These are phyloP conservation scores for Nomada fucata DNA, from an alignment of 2,888 invertebrate genomes.

Conservation along the genomic window DNA sequence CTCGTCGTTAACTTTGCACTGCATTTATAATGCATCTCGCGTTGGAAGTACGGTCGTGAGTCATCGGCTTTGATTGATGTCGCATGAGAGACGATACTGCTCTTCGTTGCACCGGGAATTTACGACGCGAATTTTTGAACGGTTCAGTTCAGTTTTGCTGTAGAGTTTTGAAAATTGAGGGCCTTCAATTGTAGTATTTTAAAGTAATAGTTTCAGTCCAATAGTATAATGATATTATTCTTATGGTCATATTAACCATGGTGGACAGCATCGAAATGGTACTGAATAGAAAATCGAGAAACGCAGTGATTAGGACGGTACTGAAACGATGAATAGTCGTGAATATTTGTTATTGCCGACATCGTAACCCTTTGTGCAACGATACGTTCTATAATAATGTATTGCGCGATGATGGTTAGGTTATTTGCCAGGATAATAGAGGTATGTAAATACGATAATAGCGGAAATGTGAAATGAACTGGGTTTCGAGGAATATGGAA, in stretches of 20 bases:
- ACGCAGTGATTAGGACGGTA: constrained; percentile 6
- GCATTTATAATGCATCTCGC: constrained; percentile 1
- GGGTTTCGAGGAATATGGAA: constrained; percentile 23
- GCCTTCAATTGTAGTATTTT: neutral
- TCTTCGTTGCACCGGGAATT: constrained; percentile 4
- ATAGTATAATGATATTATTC: neutral
- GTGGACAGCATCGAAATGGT: neutral
- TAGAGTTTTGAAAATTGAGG: neutral
- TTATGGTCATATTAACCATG: neutral
- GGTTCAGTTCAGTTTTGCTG: neutral
- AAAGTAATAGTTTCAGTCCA: neutral
- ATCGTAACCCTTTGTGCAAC: constrained; percentile 37
- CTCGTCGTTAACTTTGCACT: neutral
- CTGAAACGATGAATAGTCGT: constrained; percentile 28
- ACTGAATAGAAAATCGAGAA: neutral
- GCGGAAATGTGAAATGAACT: constrained; percentile 29
- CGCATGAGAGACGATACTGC: neutral
- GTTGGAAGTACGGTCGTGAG: constrained; percentile 9
- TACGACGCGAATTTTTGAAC: neutral
- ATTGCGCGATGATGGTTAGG: constrained; percentile 41
- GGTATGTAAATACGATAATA: constrained; percentile 18
- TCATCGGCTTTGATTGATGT: constrained; percentile 25
- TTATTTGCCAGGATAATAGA: constrained; percentile 27
- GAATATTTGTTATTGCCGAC: constrained; percentile 11
- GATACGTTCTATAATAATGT: constrained; percentile 48